A percentile compares a stretch with the other conserved stretches of the same genome.
phyloP scores from a whole-genome alignment of 2,888 invertebrate genomes.

The Drosophila setosimentum region DNA sequence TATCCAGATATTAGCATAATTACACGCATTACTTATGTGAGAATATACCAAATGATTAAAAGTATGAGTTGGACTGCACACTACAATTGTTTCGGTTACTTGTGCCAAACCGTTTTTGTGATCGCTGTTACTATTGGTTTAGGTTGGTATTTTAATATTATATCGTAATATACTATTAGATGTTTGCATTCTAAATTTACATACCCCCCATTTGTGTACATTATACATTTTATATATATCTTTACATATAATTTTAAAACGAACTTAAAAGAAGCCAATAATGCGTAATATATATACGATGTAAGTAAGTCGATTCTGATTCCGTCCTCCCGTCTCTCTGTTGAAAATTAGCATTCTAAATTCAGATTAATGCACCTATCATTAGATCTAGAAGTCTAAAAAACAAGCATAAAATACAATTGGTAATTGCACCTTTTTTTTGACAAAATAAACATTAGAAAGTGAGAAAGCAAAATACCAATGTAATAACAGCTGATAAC shows the following conservation, averaged over 20 bases:
- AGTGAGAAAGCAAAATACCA: not conserved
- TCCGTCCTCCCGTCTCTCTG: no score
- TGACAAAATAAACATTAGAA: not conserved
- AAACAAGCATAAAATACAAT: not conserved
- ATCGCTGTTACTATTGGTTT: conserved; percentile 40
- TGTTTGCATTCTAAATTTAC: not conserved
- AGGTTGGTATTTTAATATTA: conserved; percentile 47
- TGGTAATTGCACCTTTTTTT: not conserved
- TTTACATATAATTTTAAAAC: not conserved
- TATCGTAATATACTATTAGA: conserved; percentile 1
- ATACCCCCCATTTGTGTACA: not conserved
- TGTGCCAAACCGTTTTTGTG: conserved; percentile 34
- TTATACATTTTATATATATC: not conserved
- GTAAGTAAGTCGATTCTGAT: not conserved
- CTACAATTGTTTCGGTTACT: conserved; percentile 24
- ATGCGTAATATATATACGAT: not conserved
- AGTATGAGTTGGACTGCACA: conserved; percentile 28
- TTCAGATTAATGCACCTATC: not conserved
- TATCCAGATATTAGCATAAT: not conserved
- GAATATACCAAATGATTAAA: conserved; percentile 12
- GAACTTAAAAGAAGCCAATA: not conserved
- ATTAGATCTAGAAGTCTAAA: not conserved
- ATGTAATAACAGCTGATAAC: not conserved
- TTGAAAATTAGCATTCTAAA: no score
- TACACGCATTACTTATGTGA: conserved; percentile 9